Base-by-base conservation (phyloP, 2,888 invertebrate genomes). In the Sinopyrophorus schimmeli region DNA sequence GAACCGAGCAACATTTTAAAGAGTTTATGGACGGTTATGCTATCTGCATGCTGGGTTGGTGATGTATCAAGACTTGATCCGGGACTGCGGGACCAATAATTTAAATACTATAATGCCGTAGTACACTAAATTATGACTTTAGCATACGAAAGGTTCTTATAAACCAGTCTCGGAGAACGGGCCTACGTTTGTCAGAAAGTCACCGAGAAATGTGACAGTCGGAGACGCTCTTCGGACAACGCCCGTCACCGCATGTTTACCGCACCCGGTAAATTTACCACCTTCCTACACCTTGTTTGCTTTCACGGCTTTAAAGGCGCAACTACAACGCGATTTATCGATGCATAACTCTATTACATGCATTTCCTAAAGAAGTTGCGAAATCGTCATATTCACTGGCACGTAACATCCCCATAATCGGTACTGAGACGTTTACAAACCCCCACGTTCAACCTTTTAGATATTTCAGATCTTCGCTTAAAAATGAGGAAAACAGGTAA, bases 11-110 rank as follows among this genome's bases (percentile, higher is more conserved):
- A 57, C 58, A 58, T 58, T 57, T 58, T 56, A 58, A 55, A 52
- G 40, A 53, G 54, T 58, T 58, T 58, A 58, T 54, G 48, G 54
- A 47, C 44, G 46, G 43, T 35, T 47, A 17, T 38, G 42, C 47
- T 53, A 51, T 55, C 53, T 53, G 44, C 58, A 57, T 54, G 58
- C 55, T 54, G 58, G 50, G 52, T 35, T 41, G 50, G 55, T 56
- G 58, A 59, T 60, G 60, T 59, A 60, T 60, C 60, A 59, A 60
- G 57, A 47, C 58, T 57, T 55, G 59, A 60, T 59, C 54, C 52
- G 48, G 55, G 58, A 42, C 47, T 43, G 50, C 54, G 56, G 57
- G 58, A 53, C 56, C 57, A 58, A 61, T 61, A 60, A 58, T 61
- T 61, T 61, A 60, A 59, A 58, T 58, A 58, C 52, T 58, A 56